phyloP scores from a whole-genome alignment of 2,113 vertebrate species.

The Lophura nycthemera region DNA sequence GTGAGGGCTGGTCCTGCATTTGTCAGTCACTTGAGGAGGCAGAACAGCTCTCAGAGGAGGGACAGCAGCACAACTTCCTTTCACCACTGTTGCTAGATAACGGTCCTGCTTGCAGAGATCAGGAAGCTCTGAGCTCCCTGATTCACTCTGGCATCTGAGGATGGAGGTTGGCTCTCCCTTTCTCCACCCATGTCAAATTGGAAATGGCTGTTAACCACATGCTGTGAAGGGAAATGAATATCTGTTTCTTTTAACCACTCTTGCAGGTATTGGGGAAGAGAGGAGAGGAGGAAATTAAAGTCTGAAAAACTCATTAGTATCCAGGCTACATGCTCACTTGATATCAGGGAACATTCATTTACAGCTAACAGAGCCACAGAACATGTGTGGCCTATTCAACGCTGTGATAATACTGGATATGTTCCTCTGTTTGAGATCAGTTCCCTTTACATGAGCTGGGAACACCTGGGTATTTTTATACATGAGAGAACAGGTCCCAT shows the following conservation, averaged over 20 bases:
- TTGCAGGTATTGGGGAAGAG: neutral
- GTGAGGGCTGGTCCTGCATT: neutral
- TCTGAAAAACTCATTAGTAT: neutral
- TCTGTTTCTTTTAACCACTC: neutral
- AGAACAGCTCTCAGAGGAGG: neutral
- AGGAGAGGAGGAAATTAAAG: neutral
- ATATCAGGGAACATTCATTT: neutral
- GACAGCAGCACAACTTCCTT: neutral
- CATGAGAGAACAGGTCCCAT: neutral
- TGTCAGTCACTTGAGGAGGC: neutral
- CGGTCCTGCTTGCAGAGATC: neutral
- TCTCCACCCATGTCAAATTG: neutral
- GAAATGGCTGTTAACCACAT: neutral
- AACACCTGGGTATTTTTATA: neutral
- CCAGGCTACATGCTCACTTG: neutral
- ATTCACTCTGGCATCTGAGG: neutral
- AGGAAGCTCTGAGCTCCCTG: accelerated
- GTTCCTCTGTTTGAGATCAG: neutral
- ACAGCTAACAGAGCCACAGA: neutral
- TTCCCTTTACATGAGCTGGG: accelerated
- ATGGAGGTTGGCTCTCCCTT: neutral
- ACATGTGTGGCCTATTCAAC: neutral
- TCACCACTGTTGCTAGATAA: accelerated
- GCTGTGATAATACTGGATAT: neutral
- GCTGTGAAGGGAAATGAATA: neutral